Percentiles rank a stretch among this genome's conserved stretches.
These are phyloP conservation scores for Coenobita brevimanus DNA, from an alignment of 1,140 invertebrate species.

Conservation along the genomic window DNA sequence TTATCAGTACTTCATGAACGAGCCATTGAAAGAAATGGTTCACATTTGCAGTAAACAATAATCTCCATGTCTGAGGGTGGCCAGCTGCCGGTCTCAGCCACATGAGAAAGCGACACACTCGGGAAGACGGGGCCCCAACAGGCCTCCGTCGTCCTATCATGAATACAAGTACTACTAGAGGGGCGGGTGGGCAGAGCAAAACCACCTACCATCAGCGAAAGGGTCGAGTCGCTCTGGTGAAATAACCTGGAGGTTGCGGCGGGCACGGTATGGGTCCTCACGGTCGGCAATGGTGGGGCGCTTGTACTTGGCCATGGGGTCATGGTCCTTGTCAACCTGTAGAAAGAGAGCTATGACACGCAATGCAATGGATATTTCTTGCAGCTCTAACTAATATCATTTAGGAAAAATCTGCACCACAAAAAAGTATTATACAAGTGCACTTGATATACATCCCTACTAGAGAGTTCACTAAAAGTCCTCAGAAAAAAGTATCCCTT, in stretches of 20 bases:
- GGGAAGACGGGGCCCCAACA: background rate
- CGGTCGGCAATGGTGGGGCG: slow-evolving; percentile 93
- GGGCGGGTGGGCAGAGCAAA: background rate
- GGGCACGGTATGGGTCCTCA: slow-evolving; percentile 96
- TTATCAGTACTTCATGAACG: no score
- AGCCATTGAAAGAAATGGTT: no score
- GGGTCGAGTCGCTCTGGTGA: slow-evolving; percentile 97
- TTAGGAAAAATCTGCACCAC: no score
- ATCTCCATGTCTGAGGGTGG: no score
- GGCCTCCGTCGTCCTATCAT: slow-evolving; percentile 35
- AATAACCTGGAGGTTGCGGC: slow-evolving; percentile 90
- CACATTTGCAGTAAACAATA: no score
- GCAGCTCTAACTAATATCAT: no score
- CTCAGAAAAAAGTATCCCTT: no score
- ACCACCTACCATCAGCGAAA: slow-evolving; percentile 94
- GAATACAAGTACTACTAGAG: slow-evolving; percentile 23
- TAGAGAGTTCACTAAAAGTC: no score
- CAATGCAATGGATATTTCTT: background rate
- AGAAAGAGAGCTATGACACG: slow-evolving; percentile 68
- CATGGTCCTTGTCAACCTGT: slow-evolving; percentile 92
- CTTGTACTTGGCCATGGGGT: slow-evolving; percentile 95
- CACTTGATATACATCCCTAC: no score
- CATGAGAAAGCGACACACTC: slow-evolving; percentile 63
- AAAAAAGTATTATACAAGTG: no score
- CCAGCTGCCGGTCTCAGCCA: slow-evolving; percentile 48